These are phyloP conservation scores for Neocrepidodera transversa DNA, from an alignment of 2,888 invertebrate species.

Conservation along the genomic window DNA sequence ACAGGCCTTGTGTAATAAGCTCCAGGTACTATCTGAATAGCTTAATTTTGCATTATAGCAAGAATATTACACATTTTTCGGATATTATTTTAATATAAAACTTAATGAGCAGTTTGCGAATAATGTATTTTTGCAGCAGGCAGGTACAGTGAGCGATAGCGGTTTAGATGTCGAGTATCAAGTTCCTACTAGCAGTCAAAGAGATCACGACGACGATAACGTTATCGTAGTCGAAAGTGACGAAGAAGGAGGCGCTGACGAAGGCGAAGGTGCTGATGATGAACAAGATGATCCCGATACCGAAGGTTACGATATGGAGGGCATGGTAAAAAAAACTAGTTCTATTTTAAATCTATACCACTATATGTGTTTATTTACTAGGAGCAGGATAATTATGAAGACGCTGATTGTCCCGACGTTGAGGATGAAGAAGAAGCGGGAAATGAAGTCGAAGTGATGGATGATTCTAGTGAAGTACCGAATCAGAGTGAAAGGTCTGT, in stretches of 20 bases:
- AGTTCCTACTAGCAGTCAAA: constrained; percentile 86
- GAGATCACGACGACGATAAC: constrained; percentile 82
- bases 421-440: constrained; percentile 57
- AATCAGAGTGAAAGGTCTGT: constrained; percentile 64
- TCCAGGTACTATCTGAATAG: too few relatives aligned
- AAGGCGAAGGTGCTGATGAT: constrained; percentile 63
- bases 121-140: constrained; percentile 40
- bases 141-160: constrained; percentile 58
- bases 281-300: constrained; percentile 65
- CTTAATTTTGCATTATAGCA: too few relatives aligned
- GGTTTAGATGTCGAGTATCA: constrained; percentile 77
- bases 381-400: constrained; percentile 64
- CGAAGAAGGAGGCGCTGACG: constrained; percentile 72
- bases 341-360: not conserved
- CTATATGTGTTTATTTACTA: constrained; percentile 28
- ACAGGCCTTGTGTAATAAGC: too few relatives aligned
- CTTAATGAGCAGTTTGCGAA: too few relatives aligned
- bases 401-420: constrained; percentile 66
- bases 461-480: constrained; percentile 70
- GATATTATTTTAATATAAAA: too few relatives aligned
- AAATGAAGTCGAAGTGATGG: constrained; percentile 67
- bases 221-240: constrained; percentile 76
- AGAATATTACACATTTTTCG: too few relatives aligned
- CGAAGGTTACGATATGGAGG: constrained; percentile 66
- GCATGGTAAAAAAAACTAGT: constrained; percentile 44